phyloP scores from a whole-genome alignment of 1,140 invertebrate genomes.

The Heliconius hewitsoni region DNA sequence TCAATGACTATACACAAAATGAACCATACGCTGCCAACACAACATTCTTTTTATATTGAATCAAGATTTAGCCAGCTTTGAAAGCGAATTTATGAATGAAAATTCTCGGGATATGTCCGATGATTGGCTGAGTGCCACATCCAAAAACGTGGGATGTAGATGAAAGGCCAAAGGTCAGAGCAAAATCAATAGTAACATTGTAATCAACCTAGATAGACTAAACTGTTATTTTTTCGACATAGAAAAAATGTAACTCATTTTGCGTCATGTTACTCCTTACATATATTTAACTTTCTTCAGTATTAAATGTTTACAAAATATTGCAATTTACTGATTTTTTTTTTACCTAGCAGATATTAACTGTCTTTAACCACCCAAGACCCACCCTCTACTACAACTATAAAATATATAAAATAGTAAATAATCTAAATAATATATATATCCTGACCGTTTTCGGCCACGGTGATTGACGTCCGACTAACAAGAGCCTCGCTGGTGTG shows the following conservation, averaged over 20 bases:
- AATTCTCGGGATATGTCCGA: slow-evolving; percentile 50
- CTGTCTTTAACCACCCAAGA: too few species aligned
- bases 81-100: slow-evolving; percentile 70
- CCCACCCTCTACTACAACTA: too few species aligned
- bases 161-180: slow-evolving; percentile 57
- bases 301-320: too few species aligned
- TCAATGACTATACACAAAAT: slow-evolving; percentile 16
- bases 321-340: too few species aligned
- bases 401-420: too few species aligned
- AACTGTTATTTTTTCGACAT: not conserved
- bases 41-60: slow-evolving; percentile 16
- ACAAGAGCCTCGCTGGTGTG: too few species aligned
- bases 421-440: too few species aligned
- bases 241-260: not conserved
- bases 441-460: too few species aligned
- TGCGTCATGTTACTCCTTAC: too few species aligned
- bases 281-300: too few species aligned
- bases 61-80: slow-evolving; percentile 21
- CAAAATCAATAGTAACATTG: slow-evolving; percentile 31
- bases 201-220: slow-evolving; percentile 26
- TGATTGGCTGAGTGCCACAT: slow-evolving; percentile 55
- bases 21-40: slow-evolving; percentile 12
- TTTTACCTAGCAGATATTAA: too few species aligned
- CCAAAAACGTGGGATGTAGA: slow-evolving; percentile 49
- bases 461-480: too few species aligned